phyloP scores from a whole-genome alignment of 2,888 invertebrate genomes.

The Operophtera brumata region DNA sequence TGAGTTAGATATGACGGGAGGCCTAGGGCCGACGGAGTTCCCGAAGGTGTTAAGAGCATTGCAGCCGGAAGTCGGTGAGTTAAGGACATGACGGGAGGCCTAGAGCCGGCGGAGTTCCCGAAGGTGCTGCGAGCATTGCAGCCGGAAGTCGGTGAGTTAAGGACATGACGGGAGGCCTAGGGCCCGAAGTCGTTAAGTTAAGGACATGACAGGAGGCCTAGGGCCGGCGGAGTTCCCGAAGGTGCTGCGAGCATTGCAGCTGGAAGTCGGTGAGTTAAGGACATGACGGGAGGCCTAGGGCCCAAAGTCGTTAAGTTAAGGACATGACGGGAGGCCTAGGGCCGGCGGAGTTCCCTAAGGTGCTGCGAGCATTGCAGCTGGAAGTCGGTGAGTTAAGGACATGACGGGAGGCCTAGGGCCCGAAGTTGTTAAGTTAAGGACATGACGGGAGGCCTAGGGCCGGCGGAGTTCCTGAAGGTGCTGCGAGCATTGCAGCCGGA shows the following conservation, averaged over 20 bases:
- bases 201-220: slow-evolving; percentile 48
- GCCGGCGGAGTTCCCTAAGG: no score
- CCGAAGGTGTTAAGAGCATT: slow-evolving; percentile 41
- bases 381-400: no score
- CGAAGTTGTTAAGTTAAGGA: slow-evolving; percentile 56
- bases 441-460: no score
- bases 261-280: slow-evolving; percentile 56
- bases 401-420: slow-evolving; percentile 49
- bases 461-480: no score
- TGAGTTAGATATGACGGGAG: slow-evolving; percentile 51
- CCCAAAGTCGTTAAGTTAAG: slow-evolving; percentile 57
- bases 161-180: slow-evolving; percentile 50
- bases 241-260: slow-evolving; percentile 39
- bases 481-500: no score
- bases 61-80: slow-evolving; percentile 53
- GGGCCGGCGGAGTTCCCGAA: slow-evolving; percentile 49
- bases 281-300: slow-evolving; percentile 50
- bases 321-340: no score
- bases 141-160: slow-evolving; percentile 53
- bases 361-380: no score
- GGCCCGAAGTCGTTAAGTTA: slow-evolving; percentile 56
- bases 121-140: slow-evolving; percentile 39
- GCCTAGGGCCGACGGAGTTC: slow-evolving; percentile 46
- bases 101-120: slow-evolving; percentile 48
- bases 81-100: slow-evolving; percentile 51